Conservation (phyloP, 2,888 invertebrate genomes). For the Muscina levida region DNA sequence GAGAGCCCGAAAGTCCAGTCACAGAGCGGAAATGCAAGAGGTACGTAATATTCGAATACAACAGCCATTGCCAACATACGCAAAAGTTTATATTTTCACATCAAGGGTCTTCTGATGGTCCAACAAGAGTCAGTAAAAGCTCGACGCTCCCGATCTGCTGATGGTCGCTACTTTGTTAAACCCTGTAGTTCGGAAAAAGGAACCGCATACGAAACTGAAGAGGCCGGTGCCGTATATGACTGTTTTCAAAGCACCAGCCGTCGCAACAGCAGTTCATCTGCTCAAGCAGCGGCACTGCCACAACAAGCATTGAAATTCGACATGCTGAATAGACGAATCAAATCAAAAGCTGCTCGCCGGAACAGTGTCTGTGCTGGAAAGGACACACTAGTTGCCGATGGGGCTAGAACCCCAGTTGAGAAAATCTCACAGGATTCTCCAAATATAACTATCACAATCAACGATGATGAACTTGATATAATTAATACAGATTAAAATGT, state of each 20-base stretch:
- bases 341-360: constrained; percentile 19
- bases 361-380: background rate
- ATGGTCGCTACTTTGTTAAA: constrained; percentile 74
- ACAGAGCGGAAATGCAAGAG: constrained; percentile 74
- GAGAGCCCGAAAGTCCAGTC: constrained; percentile 69
- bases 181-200: constrained; percentile 42
- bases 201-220: constrained; percentile 37
- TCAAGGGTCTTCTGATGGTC: constrained; percentile 73
- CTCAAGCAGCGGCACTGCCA: constrained; percentile 60
- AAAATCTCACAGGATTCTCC: constrained; percentile 53
- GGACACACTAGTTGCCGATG: background rate
- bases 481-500: too few species aligned
- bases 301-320: constrained; percentile 49
- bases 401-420: constrained; percentile 10
- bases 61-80: too few species aligned
- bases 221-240: constrained; percentile 51
- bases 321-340: constrained; percentile 50
- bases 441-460: constrained; percentile 72
- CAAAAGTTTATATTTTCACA: background rate
- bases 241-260: constrained; percentile 22
- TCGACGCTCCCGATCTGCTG: constrained; percentile 75
- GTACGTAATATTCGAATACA: constrained; percentile 16
- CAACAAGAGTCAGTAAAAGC: constrained; percentile 73
- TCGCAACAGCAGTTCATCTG: constrained; percentile 28
- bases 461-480: constrained; percentile 70